Evolutionary conservation across 1,140 invertebrate species (phyloP), one percentile per base, ranked within the genome.

Genomic region (Rhopalosiphum maidis): DNA sequence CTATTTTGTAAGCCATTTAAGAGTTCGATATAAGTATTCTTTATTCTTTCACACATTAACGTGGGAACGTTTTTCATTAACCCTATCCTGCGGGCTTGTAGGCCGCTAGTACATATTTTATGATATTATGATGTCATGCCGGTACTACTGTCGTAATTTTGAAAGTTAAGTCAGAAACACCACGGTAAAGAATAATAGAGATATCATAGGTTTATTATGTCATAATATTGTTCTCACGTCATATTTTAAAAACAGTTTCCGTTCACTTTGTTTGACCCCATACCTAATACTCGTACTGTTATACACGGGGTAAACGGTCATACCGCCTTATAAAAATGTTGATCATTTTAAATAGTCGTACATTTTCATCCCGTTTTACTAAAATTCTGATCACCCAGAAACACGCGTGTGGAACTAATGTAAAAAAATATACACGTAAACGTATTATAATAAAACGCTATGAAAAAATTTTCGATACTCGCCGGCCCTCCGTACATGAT

Each of bases 51-150:
- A 43, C 23, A 23, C 30, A 87, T 87, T n/a, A 43, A 46, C 85
- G 85, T 87, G 85, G 85, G 85, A 87, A 87, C 30, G 0, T 46
- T n/a, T 87, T 43, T 48, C n/a, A 87, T 35, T 87, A 87, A 87
- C 43, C 86, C n/a, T 87, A 51, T 87, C 86, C 30, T 48, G 85
- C 43, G 85, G 25, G 43, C 11, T 25, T 48, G 3, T n/a, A 48
- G 15, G 9, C 46, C 15, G 46, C 46, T 1, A 1, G 15, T 68
- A 68, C 48, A n/a, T 30, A 77, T 21, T 1, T 21, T 18, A 77
- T n/a, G 15, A 77, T 5, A 25, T 30, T 30, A 77, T 35, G 15
- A 35, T n/a, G 60, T 46, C 46, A 11, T 46, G 46, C 8, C 46
- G 46, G 46, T 46, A 46, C 9, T 46, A 46, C 46, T n/a, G 25